A percentile compares a stretch with the other conserved stretches of the same genome.
phyloP scores from a whole-genome alignment of 2,797 vertebrate genomes.

The Anguilla anguilla region DNA sequence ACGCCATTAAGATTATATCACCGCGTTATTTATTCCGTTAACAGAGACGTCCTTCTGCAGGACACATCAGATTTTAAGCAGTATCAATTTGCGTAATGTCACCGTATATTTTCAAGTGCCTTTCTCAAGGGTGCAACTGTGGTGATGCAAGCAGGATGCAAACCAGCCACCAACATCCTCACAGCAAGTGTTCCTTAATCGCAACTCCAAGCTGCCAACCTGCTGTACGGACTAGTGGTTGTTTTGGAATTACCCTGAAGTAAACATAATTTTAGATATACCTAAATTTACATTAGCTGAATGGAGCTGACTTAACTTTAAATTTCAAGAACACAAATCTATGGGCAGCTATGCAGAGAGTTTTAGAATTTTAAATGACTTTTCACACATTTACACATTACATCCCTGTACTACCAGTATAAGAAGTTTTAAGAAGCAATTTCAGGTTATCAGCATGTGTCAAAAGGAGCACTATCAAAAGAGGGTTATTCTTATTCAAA shows the following conservation, averaged over 20 bases:
- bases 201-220: not conserved
- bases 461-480: not conserved
- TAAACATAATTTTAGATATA: not conserved
- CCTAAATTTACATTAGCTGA: not conserved
- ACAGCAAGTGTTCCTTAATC: constrained; percentile 1
- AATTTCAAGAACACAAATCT: not conserved
- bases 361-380: not conserved
- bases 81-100: not conserved
- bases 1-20: not conserved
- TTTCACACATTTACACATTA: not conserved
- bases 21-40: not conserved
- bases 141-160: not conserved
- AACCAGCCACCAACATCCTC: not conserved
- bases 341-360: not conserved
- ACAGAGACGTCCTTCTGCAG: not conserved
- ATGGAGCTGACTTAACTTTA: not conserved
- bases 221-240: not conserved
- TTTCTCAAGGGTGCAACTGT: not conserved
- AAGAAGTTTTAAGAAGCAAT: not conserved
- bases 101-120: not conserved
- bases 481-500: not conserved
- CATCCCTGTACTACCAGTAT: not conserved
- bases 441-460: not conserved
- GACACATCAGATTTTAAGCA: not conserved
- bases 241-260: not conserved